These are phyloP conservation scores for Coptotermes formosanus DNA, from an alignment of 1,140 invertebrate species.

Conservation along the genomic window DNA sequence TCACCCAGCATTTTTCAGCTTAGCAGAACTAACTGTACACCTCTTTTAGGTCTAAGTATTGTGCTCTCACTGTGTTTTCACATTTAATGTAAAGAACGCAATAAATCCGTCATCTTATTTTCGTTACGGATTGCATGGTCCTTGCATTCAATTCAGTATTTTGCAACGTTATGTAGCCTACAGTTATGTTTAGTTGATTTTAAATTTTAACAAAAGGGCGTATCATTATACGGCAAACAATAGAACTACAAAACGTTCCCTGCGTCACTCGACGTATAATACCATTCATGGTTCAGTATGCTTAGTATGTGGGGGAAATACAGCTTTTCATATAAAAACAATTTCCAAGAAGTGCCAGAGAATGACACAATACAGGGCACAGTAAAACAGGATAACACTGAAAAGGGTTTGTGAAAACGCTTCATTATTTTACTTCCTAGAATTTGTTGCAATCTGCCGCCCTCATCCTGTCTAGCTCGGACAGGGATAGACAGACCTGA, in stretches of 20 bases:
- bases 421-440: neutral
- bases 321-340: neutral
- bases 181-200: no score
- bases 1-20: no score
- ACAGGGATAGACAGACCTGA: no score
- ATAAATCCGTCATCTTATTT: no score
- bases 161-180: no score
- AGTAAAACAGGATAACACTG: neutral
- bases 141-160: no score
- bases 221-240: conserved; percentile 9
- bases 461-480: no score
- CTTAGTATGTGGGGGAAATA: neutral
- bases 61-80: no score
- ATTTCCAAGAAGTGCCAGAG: neutral
- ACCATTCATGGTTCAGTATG: neutral
- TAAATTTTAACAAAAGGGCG: neutral
- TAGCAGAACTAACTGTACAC: no score
- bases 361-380: neutral
- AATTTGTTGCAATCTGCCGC: neutral
- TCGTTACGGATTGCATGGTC: no score
- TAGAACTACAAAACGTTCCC: neutral
- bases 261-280: neutral
- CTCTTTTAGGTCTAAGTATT: no score
- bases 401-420: conserved; percentile 8
- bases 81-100: no score